These are phyloP conservation scores for Lontra canadensis DNA, from an alignment of 2,113 vertebrate species.

Conservation along the genomic window DNA sequence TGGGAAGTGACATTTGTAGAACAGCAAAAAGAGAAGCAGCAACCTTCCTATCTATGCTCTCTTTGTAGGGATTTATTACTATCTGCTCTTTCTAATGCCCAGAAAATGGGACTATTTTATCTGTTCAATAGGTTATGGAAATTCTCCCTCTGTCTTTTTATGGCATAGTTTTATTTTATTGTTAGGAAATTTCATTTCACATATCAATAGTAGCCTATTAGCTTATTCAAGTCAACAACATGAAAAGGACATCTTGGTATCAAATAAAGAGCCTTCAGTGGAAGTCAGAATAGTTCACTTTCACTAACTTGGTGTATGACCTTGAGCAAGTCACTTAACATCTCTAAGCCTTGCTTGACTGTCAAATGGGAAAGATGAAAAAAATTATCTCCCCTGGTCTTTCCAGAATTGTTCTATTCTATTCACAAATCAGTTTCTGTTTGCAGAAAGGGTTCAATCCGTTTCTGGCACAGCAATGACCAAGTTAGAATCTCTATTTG, in stretches of 20 bases:
- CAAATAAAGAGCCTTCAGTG: neutral
- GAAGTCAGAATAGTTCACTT: neutral
- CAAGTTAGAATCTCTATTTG: conserved; percentile 45
- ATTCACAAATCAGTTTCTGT: conserved; percentile 17
- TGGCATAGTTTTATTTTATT: neutral
- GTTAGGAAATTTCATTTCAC: neutral
- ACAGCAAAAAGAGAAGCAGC: neutral
- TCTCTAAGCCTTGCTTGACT: neutral
- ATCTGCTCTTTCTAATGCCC: neutral
- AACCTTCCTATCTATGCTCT: neutral
- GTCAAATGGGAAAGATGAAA: neutral
- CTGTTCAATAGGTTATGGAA: neutral
- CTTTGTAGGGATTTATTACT: neutral
- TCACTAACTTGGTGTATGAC: neutral
- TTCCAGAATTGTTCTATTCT: conserved; percentile 24
- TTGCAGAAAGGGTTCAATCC: conserved; percentile 27
- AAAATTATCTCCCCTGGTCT: neutral
- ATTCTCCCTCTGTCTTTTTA: neutral
- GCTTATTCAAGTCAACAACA: neutral
- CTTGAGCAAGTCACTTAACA: conserved; percentile 8
- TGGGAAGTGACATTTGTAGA: conserved; percentile 1
- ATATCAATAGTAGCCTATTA: neutral
- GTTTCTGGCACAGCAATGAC: neutral
- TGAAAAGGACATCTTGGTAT: neutral
- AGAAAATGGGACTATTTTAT: conserved; percentile 3